A percentile compares a stretch with the other conserved stretches of the same genome.
These are phyloP conservation scores for Tympanuchus pallidicinctus DNA, from an alignment of 2,113 vertebrate species.

Conservation along the genomic window DNA sequence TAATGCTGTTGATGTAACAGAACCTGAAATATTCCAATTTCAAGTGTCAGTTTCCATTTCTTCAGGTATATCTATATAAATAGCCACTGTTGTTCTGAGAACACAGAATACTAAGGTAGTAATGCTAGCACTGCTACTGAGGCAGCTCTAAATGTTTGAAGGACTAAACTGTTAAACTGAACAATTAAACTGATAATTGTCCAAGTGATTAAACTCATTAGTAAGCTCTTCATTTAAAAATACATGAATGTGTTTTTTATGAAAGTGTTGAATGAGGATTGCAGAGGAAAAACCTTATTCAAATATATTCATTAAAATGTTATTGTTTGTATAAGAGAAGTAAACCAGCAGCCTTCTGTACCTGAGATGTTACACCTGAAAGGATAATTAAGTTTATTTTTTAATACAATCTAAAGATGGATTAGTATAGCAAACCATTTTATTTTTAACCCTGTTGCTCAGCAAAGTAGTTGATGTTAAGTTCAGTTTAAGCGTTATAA, in stretches of 20 bases:
- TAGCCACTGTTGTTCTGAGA: background rate
- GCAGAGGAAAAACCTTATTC: background rate
- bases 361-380: background rate
- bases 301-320: background rate
- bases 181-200: no score
- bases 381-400: background rate
- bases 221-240: background rate
- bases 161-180: background rate
- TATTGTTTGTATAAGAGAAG: background rate
- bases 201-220: no score
- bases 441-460: background rate
- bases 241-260: background rate
- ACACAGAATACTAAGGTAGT: background rate
- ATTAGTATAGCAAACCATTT: background rate
- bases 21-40: background rate
- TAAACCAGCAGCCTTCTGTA: background rate
- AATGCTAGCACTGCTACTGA: background rate
- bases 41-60: background rate
- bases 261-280: background rate
- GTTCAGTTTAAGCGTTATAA: background rate
- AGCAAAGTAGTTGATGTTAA: background rate
- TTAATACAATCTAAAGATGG: background rate
- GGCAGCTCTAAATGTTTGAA: background rate
- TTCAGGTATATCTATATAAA: background rate
- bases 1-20: background rate